These are phyloP conservation scores for Drosophila mettleri DNA, from an alignment of 2,888 invertebrate species.

Conservation along the genomic window DNA sequence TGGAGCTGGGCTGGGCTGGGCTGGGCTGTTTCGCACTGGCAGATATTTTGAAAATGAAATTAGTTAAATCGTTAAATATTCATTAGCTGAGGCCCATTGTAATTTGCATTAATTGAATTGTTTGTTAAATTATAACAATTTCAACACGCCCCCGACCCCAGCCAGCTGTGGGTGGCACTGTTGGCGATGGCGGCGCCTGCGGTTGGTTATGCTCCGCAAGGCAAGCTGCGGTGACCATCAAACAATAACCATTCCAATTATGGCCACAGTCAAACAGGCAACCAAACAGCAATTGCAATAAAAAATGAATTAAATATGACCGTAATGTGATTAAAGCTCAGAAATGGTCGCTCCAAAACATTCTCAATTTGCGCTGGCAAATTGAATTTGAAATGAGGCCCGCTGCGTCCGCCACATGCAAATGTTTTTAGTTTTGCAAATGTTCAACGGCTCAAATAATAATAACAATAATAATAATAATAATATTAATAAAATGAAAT, in stretches of 20 bases:
- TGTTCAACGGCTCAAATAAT: background rate
- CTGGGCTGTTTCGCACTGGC: constrained; percentile 9
- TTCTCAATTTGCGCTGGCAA: constrained; percentile 49
- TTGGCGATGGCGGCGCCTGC: constrained; percentile 1
- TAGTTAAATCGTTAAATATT: constrained; percentile 81
- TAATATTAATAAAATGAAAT: constrained; percentile 8
- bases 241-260: constrained; percentile 57
- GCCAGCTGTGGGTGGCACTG: background rate
- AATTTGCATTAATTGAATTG: constrained; percentile 82
- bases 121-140: constrained; percentile 76
- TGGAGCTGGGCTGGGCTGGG: background rate
- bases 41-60: constrained; percentile 73
- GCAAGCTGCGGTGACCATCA: constrained; percentile 30
- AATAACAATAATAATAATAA: background rate
- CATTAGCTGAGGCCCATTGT: constrained; percentile 72
- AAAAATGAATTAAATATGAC: constrained; percentile 81
- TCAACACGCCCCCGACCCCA: constrained; percentile 9
- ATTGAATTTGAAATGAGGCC: constrained; percentile 74
- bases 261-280: constrained; percentile 19
- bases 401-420: background rate
- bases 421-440: constrained; percentile 13
- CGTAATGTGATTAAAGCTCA: constrained; percentile 75
- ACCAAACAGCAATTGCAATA: constrained; percentile 73
- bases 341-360: constrained; percentile 70
- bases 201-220: background rate